A percentile compares a stretch with the other conserved stretches of the same genome.
These are phyloP conservation scores for Leptinotarsa rubiginosa DNA, from an alignment of 2,888 invertebrate species.

Conservation along the genomic window DNA sequence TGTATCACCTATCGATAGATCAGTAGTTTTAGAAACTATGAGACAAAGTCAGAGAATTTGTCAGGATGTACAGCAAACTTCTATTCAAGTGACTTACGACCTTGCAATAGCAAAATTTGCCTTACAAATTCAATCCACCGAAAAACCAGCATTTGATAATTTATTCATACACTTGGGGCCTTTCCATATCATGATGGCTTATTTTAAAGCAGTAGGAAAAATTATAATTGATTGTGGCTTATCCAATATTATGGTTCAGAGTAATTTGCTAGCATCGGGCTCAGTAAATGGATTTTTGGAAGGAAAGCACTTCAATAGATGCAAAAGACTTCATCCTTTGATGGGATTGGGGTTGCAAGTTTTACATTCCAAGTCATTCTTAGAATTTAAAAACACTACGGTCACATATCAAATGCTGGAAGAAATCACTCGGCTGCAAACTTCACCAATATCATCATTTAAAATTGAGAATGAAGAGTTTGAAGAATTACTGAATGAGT, in stretches of 20 bases:
- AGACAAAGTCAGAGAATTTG: slow-evolving; percentile 46
- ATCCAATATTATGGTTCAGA: slow-evolving; percentile 37
- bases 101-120: slow-evolving; percentile 35
- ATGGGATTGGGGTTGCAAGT: slow-evolving; percentile 46
- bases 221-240: slow-evolving; percentile 48
- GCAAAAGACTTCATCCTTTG: slow-evolving; percentile 43
- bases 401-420: slow-evolving; percentile 36
- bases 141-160: slow-evolving; percentile 48
- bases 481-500: slow-evolving; percentile 37
- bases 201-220: slow-evolving; percentile 57
- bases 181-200: slow-evolving; percentile 58
- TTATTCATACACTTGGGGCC: slow-evolving; percentile 59
- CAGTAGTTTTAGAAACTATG: slow-evolving; percentile 53
- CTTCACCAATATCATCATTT: slow-evolving; percentile 34
- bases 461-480: slow-evolving; percentile 35
- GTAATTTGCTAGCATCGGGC: slow-evolving; percentile 45
- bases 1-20: slow-evolving; percentile 52
- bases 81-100: slow-evolving; percentile 23
- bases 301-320: slow-evolving; percentile 51
- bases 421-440: slow-evolving; percentile 35
- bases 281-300: slow-evolving; percentile 40
- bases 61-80: slow-evolving; percentile 46
- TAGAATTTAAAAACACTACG: slow-evolving; percentile 30
- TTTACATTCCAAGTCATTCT: slow-evolving; percentile 45
- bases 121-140: slow-evolving; percentile 49